Evolutionary conservation across 2,113 vertebrate genomes (phyloP), one percentile per base, ranked within the genome.

Genomic region (Tautogolabrus adspersus): DNA sequence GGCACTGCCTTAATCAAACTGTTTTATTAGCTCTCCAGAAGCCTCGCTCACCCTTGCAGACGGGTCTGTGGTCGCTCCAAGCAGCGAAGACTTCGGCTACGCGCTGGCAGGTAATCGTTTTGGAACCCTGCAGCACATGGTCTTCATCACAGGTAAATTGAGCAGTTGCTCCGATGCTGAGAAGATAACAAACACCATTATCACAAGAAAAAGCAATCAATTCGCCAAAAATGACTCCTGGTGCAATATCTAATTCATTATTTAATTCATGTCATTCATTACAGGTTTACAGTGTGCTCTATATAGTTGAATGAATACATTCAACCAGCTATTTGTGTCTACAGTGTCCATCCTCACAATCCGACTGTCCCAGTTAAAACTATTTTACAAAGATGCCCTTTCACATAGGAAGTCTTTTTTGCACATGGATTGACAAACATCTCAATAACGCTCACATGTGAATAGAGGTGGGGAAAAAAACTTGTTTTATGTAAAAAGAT

Each of bases 81-180:
- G 97, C 97, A 34, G 97, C 97, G 75, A 99, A 98, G 57, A 98
- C 96, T 88, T 99, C 97, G 4, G 97, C 97, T 84, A 99, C 96
- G 18, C 97, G 94, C 85, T 99, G 98, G 91, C 98, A 99, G 52
- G 95, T 97, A 90, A 99, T 98, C 75, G 91, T 98, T 94, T 99
- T 99, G 81, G 97, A 96, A 44, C 98, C 98, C 90, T 99, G 97
- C 56, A 99, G 94, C 74, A 98, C 97, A 84, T 99, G 97, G 88
- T 98, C 97, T 89, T 98, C 97, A 87, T 98, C 96, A 1, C 98
- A 99, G 83, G 96, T 97, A 88, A 98, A 99, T 56, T 97, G 96
- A 62, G 97, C 95, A 38, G 93, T 95, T 47, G 97, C 95, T 87
- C 97, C 96, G 73, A 98, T 96, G 87, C 98, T 99, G 74, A 69